A percentile compares a stretch with the other conserved stretches of the same genome.
These are phyloP conservation scores for Indicator maculatus DNA, from an alignment of 2,113 vertebrate genomes.

Conservation along the genomic window DNA sequence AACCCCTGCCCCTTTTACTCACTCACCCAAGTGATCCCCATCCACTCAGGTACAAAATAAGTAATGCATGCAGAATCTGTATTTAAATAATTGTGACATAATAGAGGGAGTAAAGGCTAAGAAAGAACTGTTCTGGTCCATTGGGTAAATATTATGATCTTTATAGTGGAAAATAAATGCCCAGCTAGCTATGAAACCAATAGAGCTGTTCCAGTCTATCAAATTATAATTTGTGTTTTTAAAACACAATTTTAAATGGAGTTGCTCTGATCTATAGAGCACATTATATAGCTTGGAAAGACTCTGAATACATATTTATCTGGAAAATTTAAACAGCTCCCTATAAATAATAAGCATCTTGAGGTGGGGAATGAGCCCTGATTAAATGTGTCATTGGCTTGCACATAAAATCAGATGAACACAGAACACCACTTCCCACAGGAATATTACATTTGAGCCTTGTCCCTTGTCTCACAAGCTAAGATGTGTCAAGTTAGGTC, in stretches of 20 bases:
- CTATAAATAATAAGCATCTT: not conserved
- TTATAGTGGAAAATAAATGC: slow-evolving; percentile 65
- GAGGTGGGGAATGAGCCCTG: not conserved
- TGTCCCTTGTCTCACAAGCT: not conserved
- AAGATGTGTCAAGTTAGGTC: not conserved
- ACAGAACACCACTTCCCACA: not conserved
- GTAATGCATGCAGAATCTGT: slow-evolving; percentile 14
- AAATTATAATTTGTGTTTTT: slow-evolving; percentile 47
- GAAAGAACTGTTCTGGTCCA: slow-evolving; percentile 67
- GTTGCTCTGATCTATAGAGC: slow-evolving; percentile 29
- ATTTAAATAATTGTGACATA: slow-evolving; percentile 68
- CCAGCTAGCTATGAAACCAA: slow-evolving; percentile 55
- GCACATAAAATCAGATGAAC: not conserved
- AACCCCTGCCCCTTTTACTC: slow-evolving; percentile 36
- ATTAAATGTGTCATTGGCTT: slow-evolving; percentile 12
- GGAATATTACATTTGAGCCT: not conserved
- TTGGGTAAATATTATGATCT: slow-evolving; percentile 61
- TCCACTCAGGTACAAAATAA: slow-evolving; percentile 31
- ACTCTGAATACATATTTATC: slow-evolving; percentile 29
- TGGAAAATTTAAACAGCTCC: not conserved
- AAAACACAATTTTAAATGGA: slow-evolving; percentile 48
- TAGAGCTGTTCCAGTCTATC: slow-evolving; percentile 56
- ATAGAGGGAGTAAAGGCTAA: slow-evolving; percentile 60
- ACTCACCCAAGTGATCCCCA: slow-evolving; percentile 31
- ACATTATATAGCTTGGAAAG: slow-evolving; percentile 24